A percentile compares a stretch with the other conserved stretches of the same genome.
Evolutionary conservation across 2,113 vertebrate genomes (phyloP).

Genomic region (Mustela nigripes): DNA sequence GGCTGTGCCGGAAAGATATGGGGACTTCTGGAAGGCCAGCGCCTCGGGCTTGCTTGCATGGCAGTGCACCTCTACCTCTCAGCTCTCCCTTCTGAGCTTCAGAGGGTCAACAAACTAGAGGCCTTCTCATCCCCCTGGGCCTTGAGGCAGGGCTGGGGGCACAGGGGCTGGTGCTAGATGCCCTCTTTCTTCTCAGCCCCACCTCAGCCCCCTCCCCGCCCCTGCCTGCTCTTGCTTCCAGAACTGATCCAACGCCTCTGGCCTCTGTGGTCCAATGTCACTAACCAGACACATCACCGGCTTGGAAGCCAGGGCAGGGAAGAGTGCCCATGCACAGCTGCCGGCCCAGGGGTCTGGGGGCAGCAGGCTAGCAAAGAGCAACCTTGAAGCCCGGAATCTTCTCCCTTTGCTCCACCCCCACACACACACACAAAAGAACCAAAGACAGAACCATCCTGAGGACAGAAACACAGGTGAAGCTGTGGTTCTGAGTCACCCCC

Average conservation of each 20-base stretch:
- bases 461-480: not conserved
- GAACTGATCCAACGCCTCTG: not conserved
- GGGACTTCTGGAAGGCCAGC: not conserved
- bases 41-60: not conserved
- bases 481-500: not conserved
- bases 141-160: not conserved
- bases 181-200: not conserved
- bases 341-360: not conserved
- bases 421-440: not conserved
- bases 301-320: not conserved
- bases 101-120: not conserved
- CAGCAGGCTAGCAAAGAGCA: not conserved
- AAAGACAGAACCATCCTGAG: not conserved
- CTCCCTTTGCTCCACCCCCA: not conserved
- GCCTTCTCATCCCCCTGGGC: no score
- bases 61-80: not conserved
- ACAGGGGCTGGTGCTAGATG: not conserved
- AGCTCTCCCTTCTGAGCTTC: not conserved
- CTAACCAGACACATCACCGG: not conserved
- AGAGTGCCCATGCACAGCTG: not conserved
- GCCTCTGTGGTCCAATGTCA: not conserved
- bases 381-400: not conserved
- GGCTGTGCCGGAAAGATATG: fast-evolving
- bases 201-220: not conserved
- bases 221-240: not conserved